Base-by-base conservation (phyloP, 2,113 vertebrate genomes). In the Otis tarda region DNA sequence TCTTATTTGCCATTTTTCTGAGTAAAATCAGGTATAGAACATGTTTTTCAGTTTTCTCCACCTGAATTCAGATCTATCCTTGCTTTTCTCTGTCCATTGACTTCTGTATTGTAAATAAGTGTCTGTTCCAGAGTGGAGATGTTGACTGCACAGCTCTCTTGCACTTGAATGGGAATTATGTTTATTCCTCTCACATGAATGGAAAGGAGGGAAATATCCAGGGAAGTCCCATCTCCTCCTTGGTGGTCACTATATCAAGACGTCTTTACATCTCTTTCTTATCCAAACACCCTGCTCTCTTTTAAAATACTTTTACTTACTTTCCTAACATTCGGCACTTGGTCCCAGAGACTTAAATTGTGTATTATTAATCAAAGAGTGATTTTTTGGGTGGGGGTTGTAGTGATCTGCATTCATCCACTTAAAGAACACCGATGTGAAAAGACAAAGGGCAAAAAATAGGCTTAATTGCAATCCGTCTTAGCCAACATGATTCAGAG, bases 281-380 rank as follows among this genome's bases (percentile, higher is more conserved):
- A n/a, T 60, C 35, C 21, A 41, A 67, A 35, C 5, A 31, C 4
- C 0, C 9, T 73, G 12, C 12, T 39, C 23, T 76, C 49, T 47
- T 68, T 71, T 61, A 6, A 63, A 35, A n/a, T 27, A 27, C 7
- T 35, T 65, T 30, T 60, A 13, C 9, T 53, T 49, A 8, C 73
- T 87, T 77, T 59, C 22, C 13, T 6, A n/a, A 31, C 1, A 9
- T 24, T 24, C 14, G 2, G 4, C 2, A 1, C 16, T 7, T 16
- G 7, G 14, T 63, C 18, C 19, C 28, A 75, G 49, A 50, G 20
- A 11, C 13, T 63, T 23, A 4, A 3, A 25, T 12, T 59, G 6
- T 2, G 5, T 25, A 20, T 87, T 67, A 35, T 45, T 49, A 53
- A 6, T 19, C 15, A 57, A 57, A 63, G 18, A 25, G 31, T 52